Evolutionary conservation across 2,113 vertebrate genomes (phyloP).

Genomic region (Lutjanus erythropterus): DNA sequence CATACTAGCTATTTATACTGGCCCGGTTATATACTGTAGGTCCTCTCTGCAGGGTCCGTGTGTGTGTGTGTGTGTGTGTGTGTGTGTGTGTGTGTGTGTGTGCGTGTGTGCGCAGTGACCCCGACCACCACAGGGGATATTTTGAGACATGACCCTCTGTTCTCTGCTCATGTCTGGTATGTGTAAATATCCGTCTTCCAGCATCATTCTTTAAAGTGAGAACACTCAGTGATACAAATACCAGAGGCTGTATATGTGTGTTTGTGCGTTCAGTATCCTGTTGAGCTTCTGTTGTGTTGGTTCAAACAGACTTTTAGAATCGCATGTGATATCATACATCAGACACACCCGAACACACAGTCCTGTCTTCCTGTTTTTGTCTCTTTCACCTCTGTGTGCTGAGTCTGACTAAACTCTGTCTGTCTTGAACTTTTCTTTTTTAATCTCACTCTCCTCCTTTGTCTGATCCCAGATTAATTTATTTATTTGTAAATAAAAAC

Average conservation of each 20-base stretch:
- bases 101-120: background rate
- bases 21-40: background rate
- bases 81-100: too few relatives aligned
- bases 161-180: conserved; percentile 51
- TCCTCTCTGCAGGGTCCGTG: too few relatives aligned
- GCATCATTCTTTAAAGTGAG: conserved; percentile 42
- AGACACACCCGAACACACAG: background rate
- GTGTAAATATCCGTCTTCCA: conserved; percentile 63
- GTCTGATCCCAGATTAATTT: too few relatives aligned
- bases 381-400: background rate
- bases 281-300: conserved; percentile 21
- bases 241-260: conserved; percentile 21
- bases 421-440: background rate
- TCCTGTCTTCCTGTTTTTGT: background rate
- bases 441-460: too few relatives aligned
- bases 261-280: conserved; percentile 41
- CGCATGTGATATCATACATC: background rate
- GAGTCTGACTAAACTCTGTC: background rate
- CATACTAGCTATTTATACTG: background rate
- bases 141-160: conserved; percentile 42
- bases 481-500: background rate
- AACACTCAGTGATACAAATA: conserved; percentile 23
- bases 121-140: conserved; percentile 16
- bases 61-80: too few relatives aligned
- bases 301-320: conserved; percentile 4